Base-by-base conservation (phyloP, 2,888 invertebrate genomes). In the Celastrina argiolus region DNA sequence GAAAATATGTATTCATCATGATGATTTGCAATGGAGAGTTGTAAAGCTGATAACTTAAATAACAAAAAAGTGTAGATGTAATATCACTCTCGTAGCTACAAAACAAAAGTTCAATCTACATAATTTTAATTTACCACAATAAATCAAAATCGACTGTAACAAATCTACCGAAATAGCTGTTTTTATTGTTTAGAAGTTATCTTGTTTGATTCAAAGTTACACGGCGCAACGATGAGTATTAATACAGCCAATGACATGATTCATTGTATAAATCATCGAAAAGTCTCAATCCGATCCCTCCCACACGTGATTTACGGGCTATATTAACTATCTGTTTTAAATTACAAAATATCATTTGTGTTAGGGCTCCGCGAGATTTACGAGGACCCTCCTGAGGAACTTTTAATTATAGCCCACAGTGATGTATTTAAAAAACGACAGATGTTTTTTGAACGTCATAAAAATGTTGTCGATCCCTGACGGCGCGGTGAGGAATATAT, bases 321-420 rank as follows among this genome's bases (percentile, higher is more conserved):
- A 80, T 80, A 76, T 77, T 75, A 81, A 81, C 80, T 78, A 81
- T 79, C 76, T 76, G 77, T 80, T 81, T 78, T 81, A 81, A 81
- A 83, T 83, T 82, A 83, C 81, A 81, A 81, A 82, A 82, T 82
- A 82, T 82, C 77, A 79, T 81, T 78, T 77, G 75, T 76, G 75
- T 76, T 76, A 73, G 76, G 75, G 74, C 75, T 75, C 76, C 70
- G 72, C 72, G 68, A 73, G 79, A 82, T 82, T 82, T 82, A 82
- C 80, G 68, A 73, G 70, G 67, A 63, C 69, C 72, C 72, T 74
- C 74, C 73, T 69, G 64, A 68, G 63, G 65, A 64, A 67, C 65
- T 65, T 66, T 69, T 69, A 65, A 56, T 65, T 58, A 41, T 65
- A 41, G 16, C 65, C 58, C 39, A 41, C 41, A 65, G 39, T 65